Evolutionary conservation across 2,113 vertebrate species (phyloP).

Genomic region (Calonectris borealis): DNA sequence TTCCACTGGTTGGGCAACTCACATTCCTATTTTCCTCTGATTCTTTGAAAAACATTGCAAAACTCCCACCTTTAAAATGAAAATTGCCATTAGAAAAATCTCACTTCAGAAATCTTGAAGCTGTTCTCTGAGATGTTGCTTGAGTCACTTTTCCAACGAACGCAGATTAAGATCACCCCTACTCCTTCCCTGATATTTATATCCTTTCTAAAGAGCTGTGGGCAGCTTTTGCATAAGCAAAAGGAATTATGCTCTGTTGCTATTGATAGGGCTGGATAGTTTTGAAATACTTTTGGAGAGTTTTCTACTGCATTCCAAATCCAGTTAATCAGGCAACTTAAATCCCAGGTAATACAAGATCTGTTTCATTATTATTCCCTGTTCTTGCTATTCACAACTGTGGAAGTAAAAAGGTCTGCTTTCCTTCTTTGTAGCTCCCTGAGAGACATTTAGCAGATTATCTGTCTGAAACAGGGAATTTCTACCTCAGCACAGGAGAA

Average conservation of each 20-base stretch:
- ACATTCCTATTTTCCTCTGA: background rate
- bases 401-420: background rate
- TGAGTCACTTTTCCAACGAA: background rate
- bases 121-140: background rate
- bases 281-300: background rate
- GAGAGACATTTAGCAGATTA: conserved; percentile 24
- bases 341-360: background rate
- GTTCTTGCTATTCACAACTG: background rate
- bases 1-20: background rate
- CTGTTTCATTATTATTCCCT: background rate
- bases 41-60: background rate
- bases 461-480: background rate
- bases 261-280: background rate
- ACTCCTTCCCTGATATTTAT: background rate
- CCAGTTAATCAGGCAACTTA: background rate
- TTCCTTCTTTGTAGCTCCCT: background rate
- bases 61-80: background rate
- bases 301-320: background rate
- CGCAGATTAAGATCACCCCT: background rate
- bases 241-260: background rate
- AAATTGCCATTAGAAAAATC: background rate
- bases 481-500: background rate
- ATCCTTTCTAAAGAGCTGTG: background rate
- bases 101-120: background rate
- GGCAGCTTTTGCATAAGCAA: background rate